Conservation (phyloP, 2,797 vertebrate genomes). For the Cyclopterus lumpus region DNA sequence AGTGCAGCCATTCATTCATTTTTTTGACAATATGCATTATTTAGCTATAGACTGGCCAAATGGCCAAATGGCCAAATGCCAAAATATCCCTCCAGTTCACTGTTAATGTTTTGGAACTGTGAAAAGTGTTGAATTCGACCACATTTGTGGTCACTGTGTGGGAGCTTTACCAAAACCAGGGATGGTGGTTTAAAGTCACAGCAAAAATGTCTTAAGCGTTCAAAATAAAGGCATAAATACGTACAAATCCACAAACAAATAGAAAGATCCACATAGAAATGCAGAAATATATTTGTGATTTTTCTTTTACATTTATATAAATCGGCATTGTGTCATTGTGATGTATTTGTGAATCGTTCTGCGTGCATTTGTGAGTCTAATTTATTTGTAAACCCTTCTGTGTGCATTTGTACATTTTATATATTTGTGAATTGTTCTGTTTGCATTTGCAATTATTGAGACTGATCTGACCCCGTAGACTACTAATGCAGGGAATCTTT, state of each 20-base stretch:
- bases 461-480: too few relatives aligned
- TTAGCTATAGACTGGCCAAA: conserved; percentile 4
- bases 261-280: too few relatives aligned
- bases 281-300: too few relatives aligned
- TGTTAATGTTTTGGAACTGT: background rate
- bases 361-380: too few relatives aligned
- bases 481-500: background rate
- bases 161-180: background rate
- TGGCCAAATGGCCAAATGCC: background rate
- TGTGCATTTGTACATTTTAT: too few relatives aligned
- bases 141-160: background rate
- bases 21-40: background rate
- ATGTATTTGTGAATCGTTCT: too few relatives aligned
- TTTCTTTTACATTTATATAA: too few relatives aligned
- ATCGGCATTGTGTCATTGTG: too few relatives aligned
- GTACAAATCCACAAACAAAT: too few relatives aligned
- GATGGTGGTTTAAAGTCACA: background rate
- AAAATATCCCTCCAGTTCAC: conserved; percentile 7
- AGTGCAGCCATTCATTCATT: conserved; percentile 2
- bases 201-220: background rate
- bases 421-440: too few relatives aligned
- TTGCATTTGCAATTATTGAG: too few relatives aligned
- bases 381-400: too few relatives aligned
- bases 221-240: background rate
- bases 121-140: background rate